phyloP scores from a whole-genome alignment of 2,888 invertebrate genomes.

The Nephrotoma flavescens region DNA sequence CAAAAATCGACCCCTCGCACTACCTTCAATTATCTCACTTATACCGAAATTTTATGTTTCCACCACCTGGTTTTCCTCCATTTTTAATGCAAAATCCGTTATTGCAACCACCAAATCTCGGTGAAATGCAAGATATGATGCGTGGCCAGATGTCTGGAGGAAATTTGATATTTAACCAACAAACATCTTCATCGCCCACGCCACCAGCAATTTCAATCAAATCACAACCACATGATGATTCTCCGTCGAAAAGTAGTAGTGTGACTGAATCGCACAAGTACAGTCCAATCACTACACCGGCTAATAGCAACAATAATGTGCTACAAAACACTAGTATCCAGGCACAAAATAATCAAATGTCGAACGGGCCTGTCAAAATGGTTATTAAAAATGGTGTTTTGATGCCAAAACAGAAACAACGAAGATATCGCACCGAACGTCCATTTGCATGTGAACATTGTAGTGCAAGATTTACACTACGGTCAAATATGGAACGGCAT shows the following conservation, averaged over 20 bases:
- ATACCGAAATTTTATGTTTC: conserved; percentile 40
- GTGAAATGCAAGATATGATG: conserved; percentile 35
- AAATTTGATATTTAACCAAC: conserved; percentile 39
- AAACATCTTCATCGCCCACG: conserved; percentile 14
- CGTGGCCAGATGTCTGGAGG: conserved; percentile 46
- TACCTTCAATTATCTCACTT: conserved; percentile 46
- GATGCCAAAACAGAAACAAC: conserved; percentile 84
- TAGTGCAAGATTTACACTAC: conserved; percentile 73
- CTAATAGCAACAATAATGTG: conserved; percentile 6
- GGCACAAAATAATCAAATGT: conserved; percentile 12
- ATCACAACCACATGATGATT: conserved; percentile 7
- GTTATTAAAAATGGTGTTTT: conserved; percentile 80
- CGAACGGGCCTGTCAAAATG: conserved; percentile 53
- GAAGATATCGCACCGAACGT: conserved; percentile 76
- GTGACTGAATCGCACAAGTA: background rate
- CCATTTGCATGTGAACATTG: conserved; percentile 87
- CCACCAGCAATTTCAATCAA: conserved; percentile 8
- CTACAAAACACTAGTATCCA: conserved; percentile 15
- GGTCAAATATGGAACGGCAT: conserved; percentile 91
- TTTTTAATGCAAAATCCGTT: conserved; percentile 46
- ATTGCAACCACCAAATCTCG: conserved; percentile 34
- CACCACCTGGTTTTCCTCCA: conserved; percentile 46
- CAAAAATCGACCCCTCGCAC: conserved; percentile 42
- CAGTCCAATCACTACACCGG: conserved; percentile 6
- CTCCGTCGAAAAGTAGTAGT: background rate